These are phyloP conservation scores for Calcarius ornatus DNA, from an alignment of 2,113 vertebrate species.

Conservation along the genomic window DNA sequence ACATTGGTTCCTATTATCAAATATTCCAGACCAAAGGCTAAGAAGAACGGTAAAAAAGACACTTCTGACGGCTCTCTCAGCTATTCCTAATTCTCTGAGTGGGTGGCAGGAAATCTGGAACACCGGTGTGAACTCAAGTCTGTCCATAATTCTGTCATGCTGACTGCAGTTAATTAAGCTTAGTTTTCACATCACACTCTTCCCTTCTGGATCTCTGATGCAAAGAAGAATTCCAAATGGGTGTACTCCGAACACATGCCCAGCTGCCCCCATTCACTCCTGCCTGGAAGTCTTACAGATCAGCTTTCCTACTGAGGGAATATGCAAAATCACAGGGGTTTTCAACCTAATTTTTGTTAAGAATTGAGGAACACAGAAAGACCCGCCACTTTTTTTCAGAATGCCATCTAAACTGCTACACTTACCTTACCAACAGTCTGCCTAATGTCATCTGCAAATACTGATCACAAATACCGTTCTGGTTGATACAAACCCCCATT, in stretches of 20 bases:
- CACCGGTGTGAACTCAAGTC: not conserved
- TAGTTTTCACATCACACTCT: not conserved
- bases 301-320: not conserved
- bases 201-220: not conserved
- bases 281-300: not conserved
- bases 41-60: not conserved
- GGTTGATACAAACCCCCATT: not conserved
- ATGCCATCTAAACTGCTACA: not conserved
- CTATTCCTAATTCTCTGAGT: not conserved
- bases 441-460: not conserved
- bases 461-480: not conserved
- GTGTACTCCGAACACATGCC: not conserved
- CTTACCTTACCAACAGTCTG: not conserved
- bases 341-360: not conserved
- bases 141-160: not conserved
- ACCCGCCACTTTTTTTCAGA: not conserved
- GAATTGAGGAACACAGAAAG: not conserved
- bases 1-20: not conserved
- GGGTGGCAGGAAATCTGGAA: not conserved
- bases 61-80: not conserved
- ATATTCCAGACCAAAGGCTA: not conserved
- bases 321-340: not conserved
- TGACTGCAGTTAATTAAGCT: not conserved
- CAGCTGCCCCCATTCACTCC: not conserved
- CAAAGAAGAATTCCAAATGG: not conserved